Conservation (phyloP, 2,113 vertebrate genomes). For the Willisornis vidua region DNA sequence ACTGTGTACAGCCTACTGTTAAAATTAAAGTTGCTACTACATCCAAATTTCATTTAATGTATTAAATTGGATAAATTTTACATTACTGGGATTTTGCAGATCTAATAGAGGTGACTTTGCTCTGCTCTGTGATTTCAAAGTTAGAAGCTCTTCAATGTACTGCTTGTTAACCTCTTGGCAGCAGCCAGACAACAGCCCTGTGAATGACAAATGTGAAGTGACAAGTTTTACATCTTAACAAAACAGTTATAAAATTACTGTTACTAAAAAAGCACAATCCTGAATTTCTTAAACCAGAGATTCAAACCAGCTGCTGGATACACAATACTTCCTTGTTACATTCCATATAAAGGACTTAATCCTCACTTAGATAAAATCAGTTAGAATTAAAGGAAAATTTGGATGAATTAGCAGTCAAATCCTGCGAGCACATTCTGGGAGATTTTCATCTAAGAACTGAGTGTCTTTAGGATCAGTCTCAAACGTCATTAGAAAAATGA, state of each 20-base stretch:
- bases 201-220: background rate
- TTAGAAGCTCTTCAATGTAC: background rate
- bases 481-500: background rate
- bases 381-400: background rate
- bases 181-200: background rate
- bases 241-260: background rate
- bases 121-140: background rate
- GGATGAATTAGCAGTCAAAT: background rate
- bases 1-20: background rate
- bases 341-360: background rate
- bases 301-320: background rate
- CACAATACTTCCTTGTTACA: background rate
- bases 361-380: background rate
- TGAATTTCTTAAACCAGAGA: background rate
- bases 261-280: background rate
- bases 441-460: background rate
- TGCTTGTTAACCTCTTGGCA: background rate
- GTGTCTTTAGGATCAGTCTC: background rate
- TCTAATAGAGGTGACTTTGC: background rate
- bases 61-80: background rate
- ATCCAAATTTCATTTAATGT: background rate
- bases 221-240: background rate
- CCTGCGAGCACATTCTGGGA: background rate
- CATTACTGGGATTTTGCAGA: constrained; percentile 26
- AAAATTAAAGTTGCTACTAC: background rate